Base-by-base conservation (phyloP, 2,113 vertebrate genomes). In the Myiagra hebetior region DNA sequence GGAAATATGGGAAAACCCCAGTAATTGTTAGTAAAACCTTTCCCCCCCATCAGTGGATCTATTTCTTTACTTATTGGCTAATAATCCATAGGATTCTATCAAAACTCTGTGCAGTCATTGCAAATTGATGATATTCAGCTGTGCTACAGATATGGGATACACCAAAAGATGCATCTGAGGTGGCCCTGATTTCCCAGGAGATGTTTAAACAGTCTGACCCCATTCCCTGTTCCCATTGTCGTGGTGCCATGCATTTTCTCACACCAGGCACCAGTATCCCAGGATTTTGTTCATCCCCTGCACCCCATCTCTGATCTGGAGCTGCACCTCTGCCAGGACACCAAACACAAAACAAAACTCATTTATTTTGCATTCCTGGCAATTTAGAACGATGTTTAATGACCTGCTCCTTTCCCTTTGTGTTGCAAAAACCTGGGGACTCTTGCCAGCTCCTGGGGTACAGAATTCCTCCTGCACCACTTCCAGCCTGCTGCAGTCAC, bases 311-410 rank as follows among this genome's bases (percentile, higher is more conserved):
- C 26, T 72, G 23, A 10, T 13, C 21, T 72, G 52, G 26, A n/a
- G 33, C 27, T 82, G 33, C 33, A 65, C 6, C 11, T 26, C 27
- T 82, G n/a, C 39, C 57, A 76, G 49, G n/a, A 19, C n/a, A 23
- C 18, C 39, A 75, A 59, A 41, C 42, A 39, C 16, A 78, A 53
- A 24, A 0, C 19, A 69, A 60, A 81, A 85, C 23, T 8, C 0
- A 15, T 75, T 73, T 64, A 10, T 79, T 82, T 64, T n/a, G 8
- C 23, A 31, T 26, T 2, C 2, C 13, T 64, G 39, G 20, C 22
- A n/a, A 26, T 82, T 82, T 15, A 35, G 39, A 39, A 39, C 0
- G 0, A 7, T 2, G 2, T 63, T 89, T 68, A 27, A 57, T 8
- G n/a, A 69, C 28, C 31, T 39, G 26, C 35, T 83, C 39, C 26